Evolutionary conservation across 1,140 invertebrate genomes (phyloP), one percentile per base, ranked within the genome.

Genomic region (Asobara japonica): DNA sequence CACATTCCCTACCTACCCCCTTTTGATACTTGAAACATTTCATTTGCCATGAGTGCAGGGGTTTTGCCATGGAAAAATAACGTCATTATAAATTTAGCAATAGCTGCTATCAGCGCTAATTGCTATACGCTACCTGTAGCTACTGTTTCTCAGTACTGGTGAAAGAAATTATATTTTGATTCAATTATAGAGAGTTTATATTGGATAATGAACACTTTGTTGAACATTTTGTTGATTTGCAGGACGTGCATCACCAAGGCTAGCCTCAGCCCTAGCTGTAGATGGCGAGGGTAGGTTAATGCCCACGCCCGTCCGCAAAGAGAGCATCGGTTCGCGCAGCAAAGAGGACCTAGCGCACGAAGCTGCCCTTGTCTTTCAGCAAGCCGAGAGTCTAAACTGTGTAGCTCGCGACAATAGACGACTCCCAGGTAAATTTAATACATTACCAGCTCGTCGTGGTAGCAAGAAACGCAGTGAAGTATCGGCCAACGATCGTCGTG

Each of bases 281-380:
- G 84, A 88, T 84, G 85, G 86, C 70, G 84, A 88, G 79, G 85
- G 86, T 76, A 87, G 86, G 80, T 78, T 89, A 76, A 84, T 87
- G 78, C 84, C 86, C 72, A 87, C 84, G 73, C 88, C 89, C 60
- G 87, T 93, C 16, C 89, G 90, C 79, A 91, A 91, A 77, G 91
- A 93, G 84, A 90, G 91, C 64, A 89, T 91, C 74, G 88, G 89
- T 67, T 87, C 90, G 70, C 83, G 89, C 10, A 91, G 91, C 64
- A 90, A 91, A 80, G 86, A 92, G 77, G 90, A 93, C 78, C 86
- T 93, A 36, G 91, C 90, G 13, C 89, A 91, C 78, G 92, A 94
- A 84, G 91, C 93, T n/a, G 90, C 91, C 51, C 88, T 89, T 76
- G 91, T 94, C 10, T 86, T 93, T 22, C 87, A 90, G 36, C 91